Percentiles rank a stretch among this genome's conserved stretches.
phyloP scores from a whole-genome alignment of 2,888 invertebrate species.

The Calliopum simillimum region DNA sequence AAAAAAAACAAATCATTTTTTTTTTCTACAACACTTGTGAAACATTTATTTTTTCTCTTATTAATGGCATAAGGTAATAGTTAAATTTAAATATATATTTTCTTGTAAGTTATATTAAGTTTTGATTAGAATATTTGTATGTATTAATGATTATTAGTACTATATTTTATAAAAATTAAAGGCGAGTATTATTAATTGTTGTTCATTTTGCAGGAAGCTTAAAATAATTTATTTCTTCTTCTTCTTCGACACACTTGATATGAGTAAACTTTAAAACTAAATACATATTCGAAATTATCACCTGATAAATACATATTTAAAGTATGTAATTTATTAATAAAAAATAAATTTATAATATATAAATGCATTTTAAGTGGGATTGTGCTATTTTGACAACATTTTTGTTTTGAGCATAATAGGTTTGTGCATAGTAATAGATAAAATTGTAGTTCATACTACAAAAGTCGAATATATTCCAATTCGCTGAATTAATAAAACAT shows the following conservation, averaged over 20 bases:
- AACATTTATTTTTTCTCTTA: no score
- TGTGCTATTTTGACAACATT: not conserved
- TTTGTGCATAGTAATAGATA: no score
- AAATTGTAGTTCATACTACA: no score
- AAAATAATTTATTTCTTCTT: slow-evolving; percentile 5
- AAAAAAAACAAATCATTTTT: no score
- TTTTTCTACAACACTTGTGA: no score
- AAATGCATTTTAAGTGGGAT: slow-evolving; percentile 27
- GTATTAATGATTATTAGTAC: no score
- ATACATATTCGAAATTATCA: slow-evolving; percentile 4
- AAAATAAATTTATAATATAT: not conserved
- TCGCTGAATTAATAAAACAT: no score
- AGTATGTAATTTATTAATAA: slow-evolving; percentile 11
- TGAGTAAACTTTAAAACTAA: not conserved
- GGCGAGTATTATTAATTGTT: slow-evolving; percentile 3
- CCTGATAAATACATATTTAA: not conserved
- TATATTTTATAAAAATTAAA: not conserved
- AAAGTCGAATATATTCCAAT: no score
- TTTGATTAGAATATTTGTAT: no score
- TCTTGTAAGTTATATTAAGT: no score
- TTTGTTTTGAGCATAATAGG: not conserved
- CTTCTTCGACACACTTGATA: not conserved
- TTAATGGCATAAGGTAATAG: no score
- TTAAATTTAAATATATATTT: no score
- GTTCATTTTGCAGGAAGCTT: not conserved